Percentiles rank a stretch among this genome's conserved stretches.
Conservation (phyloP, 2,888 invertebrate genomes). For the Macrophya annulata region DNA sequence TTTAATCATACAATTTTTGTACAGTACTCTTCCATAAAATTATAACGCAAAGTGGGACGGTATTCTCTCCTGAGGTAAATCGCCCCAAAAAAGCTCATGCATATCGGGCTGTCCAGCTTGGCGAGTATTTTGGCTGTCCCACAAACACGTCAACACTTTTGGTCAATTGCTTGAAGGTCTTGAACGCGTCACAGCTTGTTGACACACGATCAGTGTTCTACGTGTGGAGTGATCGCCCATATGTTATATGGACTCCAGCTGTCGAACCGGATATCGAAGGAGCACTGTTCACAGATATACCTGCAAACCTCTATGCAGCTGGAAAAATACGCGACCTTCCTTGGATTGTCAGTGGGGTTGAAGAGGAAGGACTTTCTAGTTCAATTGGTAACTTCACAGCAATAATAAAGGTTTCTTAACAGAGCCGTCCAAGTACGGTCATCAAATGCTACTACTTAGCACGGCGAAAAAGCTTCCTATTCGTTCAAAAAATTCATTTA, state of each 20-base stretch:
- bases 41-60: slow-evolving; percentile 16
- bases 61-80: background rate
- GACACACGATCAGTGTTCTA: background rate
- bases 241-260: background rate
- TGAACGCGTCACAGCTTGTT: no score
- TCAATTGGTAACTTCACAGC: background rate
- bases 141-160: background rate
- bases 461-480: no score
- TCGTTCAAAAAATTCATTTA: background rate
- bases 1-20: no score
- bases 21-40: slow-evolving; percentile 9
- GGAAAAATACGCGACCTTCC: no score
- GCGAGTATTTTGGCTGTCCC: background rate
- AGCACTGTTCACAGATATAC: background rate
- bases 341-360: background rate
- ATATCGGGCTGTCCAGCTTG: background rate
- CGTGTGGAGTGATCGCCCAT: background rate
- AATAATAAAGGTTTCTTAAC: no score
- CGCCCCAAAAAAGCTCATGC: background rate
- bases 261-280: slow-evolving; percentile 3
- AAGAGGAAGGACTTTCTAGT: background rate
- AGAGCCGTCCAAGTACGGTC: no score
- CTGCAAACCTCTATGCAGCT: background rate
- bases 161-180: no score
- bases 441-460: no score